Base-by-base conservation (phyloP, 2,888 invertebrate species). In the Agrochola circellaris region DNA sequence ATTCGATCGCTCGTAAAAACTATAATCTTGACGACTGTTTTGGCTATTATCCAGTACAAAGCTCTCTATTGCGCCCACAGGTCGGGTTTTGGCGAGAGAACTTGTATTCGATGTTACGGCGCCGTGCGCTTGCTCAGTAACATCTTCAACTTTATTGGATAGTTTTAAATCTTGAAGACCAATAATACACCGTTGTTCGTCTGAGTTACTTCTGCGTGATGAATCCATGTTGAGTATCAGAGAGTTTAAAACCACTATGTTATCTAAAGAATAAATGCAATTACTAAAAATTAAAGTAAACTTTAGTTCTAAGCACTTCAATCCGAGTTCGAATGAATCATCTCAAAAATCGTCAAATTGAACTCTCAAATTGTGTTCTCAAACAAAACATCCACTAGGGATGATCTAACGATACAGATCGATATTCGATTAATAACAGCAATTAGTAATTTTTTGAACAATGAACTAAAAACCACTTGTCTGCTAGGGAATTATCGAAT, bases 1-100 rank as follows among this genome's bases (percentile, higher is more conserved):
- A 90, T 98, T 98, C 78, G 97, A 98, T 75, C 98, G 97, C 91
- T 98, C 98, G 85, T 97, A 97, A 89, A 96, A 96, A 89, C 96
- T 96, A 85, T 97, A 97, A 92, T 97, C 97, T 86, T 95, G 96
- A 58, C 95, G 95, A 90, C 93, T 94, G 83, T 91, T 92, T 84
- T 94, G 94, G 80, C 97, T 95, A 90, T 95, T 97, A 82, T 97
- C 97, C 79, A 97, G 95, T 26, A 97, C 97, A 90, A 98, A 97
- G 90, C 97, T 97, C 91, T 98, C 98, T 89, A 97, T 97, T 75
- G 97, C 97, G 83, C 98, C 97, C 69, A 97, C 96, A 61, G 97
- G 95, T 88, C 97, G 96, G 89, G 95, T 95, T 94, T 97, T 97
- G 73, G 94, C 91, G 83, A 94, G 92, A 82, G 92, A 91, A 90